Conservation (phyloP, 2,888 invertebrate genomes). For the Scaeva pyrastri region DNA sequence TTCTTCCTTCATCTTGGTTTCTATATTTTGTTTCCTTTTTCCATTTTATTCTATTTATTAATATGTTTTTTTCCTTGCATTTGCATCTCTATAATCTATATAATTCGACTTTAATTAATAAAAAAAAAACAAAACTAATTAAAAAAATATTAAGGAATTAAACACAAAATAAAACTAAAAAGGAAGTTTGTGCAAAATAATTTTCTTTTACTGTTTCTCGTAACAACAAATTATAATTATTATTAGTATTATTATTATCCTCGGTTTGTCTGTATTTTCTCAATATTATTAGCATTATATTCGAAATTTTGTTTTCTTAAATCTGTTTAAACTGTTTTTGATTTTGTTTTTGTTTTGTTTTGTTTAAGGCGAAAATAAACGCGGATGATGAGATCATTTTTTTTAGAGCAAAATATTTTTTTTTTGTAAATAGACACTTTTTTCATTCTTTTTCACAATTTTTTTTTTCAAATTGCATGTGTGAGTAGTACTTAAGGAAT, state of each 20-base stretch:
- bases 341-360: constrained; percentile 71
- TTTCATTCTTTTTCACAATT: constrained; percentile 49
- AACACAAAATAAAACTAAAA: constrained; percentile 78
- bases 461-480: constrained; percentile 58
- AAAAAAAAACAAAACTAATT: constrained; percentile 72
- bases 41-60: constrained; percentile 79
- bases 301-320: constrained; percentile 60
- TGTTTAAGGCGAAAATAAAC: constrained; percentile 83
- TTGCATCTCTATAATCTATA: constrained; percentile 68
- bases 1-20: constrained; percentile 66
- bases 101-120: constrained; percentile 35
- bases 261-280: constrained; percentile 60
- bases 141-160: constrained; percentile 66
- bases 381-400: constrained; percentile 84
- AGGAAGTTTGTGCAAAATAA: constrained; percentile 80
- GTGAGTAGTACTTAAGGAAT: constrained; percentile 53
- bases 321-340: constrained; percentile 46
- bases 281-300: constrained; percentile 27
- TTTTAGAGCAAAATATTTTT: constrained; percentile 78
- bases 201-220: constrained; percentile 66
- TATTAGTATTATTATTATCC: constrained; percentile 28
- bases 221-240: constrained; percentile 77
- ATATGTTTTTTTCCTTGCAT: constrained; percentile 78
- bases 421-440: constrained; percentile 35
- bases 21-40: constrained; percentile 78